phyloP scores from a whole-genome alignment of 2,797 vertebrate species.

The Luscinia luscinia region DNA sequence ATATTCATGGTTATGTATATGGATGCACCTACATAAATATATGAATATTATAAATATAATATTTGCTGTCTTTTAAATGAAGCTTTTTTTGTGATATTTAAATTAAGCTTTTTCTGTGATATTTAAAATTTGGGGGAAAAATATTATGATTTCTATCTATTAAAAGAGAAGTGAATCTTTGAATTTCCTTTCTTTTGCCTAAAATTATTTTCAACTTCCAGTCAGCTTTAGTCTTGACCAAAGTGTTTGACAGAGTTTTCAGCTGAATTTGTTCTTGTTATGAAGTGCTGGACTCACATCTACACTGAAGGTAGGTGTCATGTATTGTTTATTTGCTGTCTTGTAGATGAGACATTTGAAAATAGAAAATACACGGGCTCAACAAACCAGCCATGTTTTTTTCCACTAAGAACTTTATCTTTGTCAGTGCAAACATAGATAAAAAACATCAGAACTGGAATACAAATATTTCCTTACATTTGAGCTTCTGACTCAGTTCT shows the following conservation, averaged over 20 bases:
- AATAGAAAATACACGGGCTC: background rate
- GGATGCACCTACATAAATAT: background rate
- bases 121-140: accelerated
- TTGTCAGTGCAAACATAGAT: background rate
- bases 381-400: background rate
- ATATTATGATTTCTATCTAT: background rate
- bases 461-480: background rate
- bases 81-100: background rate
- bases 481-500: background rate
- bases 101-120: background rate
- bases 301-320: background rate
- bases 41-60: background rate
- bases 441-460: background rate
- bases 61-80: background rate
- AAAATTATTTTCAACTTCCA: background rate
- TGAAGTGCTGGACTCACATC: background rate
- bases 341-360: constrained; percentile 11
- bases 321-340: background rate
- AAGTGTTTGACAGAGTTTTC: background rate
- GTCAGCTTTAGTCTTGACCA: background rate
- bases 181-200: background rate
- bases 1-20: background rate
- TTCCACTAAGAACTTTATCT: constrained; percentile 2
- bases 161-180: background rate
- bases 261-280: background rate